phyloP scores from a whole-genome alignment of 2,888 invertebrate species.

The Meliscaeva auricollis region DNA sequence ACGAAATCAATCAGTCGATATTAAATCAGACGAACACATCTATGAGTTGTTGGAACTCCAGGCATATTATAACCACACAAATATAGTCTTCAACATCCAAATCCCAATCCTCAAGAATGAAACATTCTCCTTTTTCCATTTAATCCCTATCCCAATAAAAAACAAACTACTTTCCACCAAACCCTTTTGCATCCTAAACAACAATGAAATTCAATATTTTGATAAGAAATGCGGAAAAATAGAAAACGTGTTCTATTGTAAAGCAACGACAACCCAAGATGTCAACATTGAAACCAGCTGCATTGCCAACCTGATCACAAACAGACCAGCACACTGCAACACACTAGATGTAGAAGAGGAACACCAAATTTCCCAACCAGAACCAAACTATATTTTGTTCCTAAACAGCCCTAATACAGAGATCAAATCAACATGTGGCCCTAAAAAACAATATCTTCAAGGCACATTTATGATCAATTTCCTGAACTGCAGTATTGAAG shows the following conservation, averaged over 20 bases:
- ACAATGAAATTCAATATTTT: too few species aligned
- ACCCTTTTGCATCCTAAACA: slow-evolving; percentile 6
- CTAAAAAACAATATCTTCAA: neutral
- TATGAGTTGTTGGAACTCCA: too few species aligned
- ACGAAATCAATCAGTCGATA: too few species aligned
- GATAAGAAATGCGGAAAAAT: too few species aligned
- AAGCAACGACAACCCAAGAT: slow-evolving; percentile 1
- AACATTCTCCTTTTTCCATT: slow-evolving; percentile 4
- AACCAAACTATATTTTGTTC: slow-evolving; percentile 6
- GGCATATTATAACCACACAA: too few species aligned
- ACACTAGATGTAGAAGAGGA: too few species aligned
- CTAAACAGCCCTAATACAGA: neutral
- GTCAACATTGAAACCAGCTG: neutral
- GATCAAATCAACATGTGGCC: neutral
- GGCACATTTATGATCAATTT: slow-evolving; percentile 2
- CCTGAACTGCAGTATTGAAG: slow-evolving; percentile 18
- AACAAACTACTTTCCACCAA: slow-evolving; percentile 11
- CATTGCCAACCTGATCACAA: slow-evolving; percentile 8
- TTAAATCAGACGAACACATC: too few species aligned
- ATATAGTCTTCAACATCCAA: neutral
- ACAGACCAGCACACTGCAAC: neutral
- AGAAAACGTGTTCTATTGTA: too few species aligned
- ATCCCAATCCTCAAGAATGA: neutral
- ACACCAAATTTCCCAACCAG: neutral
- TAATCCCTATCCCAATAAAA: slow-evolving; percentile 10